phyloP scores from a whole-genome alignment of 2,797 vertebrate genomes.

The Schizopygopsis pylzovi region DNA sequence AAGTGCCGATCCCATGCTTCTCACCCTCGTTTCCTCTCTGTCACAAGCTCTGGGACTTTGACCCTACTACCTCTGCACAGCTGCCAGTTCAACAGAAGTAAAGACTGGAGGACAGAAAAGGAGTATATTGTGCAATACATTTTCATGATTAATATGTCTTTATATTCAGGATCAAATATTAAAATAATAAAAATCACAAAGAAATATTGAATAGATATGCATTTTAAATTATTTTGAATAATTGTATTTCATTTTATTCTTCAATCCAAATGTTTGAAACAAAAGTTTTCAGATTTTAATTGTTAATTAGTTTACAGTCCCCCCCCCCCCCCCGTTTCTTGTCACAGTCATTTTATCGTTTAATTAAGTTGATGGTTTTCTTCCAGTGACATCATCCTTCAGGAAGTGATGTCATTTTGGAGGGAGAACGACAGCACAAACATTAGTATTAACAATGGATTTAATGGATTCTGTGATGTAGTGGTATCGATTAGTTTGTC shows the following conservation, averaged over 20 bases:
- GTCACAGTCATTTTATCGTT: not conserved
- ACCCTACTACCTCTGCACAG: constrained; percentile 21
- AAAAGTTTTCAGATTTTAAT: not conserved
- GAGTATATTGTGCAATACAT: not conserved
- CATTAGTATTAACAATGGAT: not conserved
- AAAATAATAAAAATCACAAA: not conserved
- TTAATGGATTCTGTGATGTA: not conserved
- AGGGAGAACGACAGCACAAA: not conserved
- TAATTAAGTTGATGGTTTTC: not conserved
- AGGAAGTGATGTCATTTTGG: not conserved
- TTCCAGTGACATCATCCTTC: not conserved
- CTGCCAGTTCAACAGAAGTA: not conserved
- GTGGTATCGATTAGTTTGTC: not conserved
- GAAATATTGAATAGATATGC: too few relatives aligned
- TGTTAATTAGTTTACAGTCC: not conserved
- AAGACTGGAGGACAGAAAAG: constrained; percentile 22
- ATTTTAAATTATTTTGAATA: too few relatives aligned
- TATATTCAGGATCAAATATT: not conserved
- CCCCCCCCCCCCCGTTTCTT: not conserved
- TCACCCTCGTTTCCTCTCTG: constrained; percentile 68
- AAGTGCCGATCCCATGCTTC: constrained; percentile 66
- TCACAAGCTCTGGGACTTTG: constrained; percentile 60
- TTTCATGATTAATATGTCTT: not conserved
- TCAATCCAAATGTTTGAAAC: not conserved
- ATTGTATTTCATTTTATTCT: not conserved